These are phyloP conservation scores for Apeltes quadracus DNA, from an alignment of 2,113 vertebrate species.

Conservation along the genomic window DNA sequence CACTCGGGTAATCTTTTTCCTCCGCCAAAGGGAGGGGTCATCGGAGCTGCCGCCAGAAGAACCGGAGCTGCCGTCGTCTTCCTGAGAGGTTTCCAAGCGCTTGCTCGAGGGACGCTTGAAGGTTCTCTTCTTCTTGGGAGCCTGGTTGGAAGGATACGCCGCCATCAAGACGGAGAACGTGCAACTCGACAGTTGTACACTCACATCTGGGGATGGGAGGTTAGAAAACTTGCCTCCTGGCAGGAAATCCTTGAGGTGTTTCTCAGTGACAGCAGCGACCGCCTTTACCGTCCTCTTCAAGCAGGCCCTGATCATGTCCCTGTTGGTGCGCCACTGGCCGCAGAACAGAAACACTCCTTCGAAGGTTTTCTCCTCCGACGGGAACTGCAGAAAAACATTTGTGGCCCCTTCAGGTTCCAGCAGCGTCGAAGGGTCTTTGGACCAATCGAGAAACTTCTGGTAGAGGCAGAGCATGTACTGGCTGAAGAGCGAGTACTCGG, in stretches of 20 bases:
- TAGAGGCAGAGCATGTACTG: slow-evolving; percentile 75
- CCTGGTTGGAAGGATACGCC: slow-evolving; percentile 70
- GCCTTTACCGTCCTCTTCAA: slow-evolving; percentile 75
- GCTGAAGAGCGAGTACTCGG: slow-evolving; percentile 72
- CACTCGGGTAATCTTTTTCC: background rate
- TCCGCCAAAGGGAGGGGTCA: background rate
- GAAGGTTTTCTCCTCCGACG: slow-evolving; percentile 75
- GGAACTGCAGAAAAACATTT: slow-evolving; percentile 77
- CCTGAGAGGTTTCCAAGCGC: slow-evolving; percentile 35
- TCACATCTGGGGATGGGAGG: slow-evolving; percentile 56
- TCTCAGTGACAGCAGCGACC: slow-evolving; percentile 71
- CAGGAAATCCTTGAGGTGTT: slow-evolving; percentile 78
- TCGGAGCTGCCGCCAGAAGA: slow-evolving; percentile 18
- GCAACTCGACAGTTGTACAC: slow-evolving; percentile 62
- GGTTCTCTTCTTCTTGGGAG: slow-evolving; percentile 40
- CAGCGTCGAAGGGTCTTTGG: slow-evolving; percentile 69
- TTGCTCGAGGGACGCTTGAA: background rate
- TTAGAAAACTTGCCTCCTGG: slow-evolving; percentile 75
- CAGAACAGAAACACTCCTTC: slow-evolving; percentile 75
- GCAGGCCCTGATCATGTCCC: slow-evolving; percentile 73
- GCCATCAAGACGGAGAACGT: slow-evolving; percentile 78
- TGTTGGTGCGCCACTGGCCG: slow-evolving; percentile 70
- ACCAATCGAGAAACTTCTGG: slow-evolving; percentile 79
- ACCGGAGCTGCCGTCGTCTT: background rate
- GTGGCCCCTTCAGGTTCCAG: slow-evolving; percentile 69